Evolutionary conservation across 2,888 invertebrate genomes (phyloP), one percentile per base, ranked within the genome.

Genomic region (Drosophila histrio): DNA sequence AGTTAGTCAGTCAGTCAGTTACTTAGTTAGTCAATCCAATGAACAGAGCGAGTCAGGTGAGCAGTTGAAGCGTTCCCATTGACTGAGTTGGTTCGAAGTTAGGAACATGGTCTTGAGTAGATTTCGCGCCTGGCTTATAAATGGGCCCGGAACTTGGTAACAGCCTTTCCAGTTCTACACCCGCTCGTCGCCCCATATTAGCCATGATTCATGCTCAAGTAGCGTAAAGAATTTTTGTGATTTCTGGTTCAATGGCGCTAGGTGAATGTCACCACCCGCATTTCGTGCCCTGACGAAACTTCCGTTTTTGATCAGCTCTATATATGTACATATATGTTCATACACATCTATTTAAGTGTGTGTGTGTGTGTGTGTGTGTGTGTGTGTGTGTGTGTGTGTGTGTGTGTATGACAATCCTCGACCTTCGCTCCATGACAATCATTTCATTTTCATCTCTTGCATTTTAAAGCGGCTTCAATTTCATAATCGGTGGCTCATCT

Each of bases 201-300:
- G 6, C n/a, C 39, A 36, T 66, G 62, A 54, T 38, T 67, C 76
- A 71, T 81, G 81, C 61, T 71, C 83, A 81, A 61, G 44, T 26
- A 82, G 77, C 81, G 83, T 79, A 65, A 81, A 81, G 68, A 64
- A 71, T 62, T 67, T 66, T 61, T 79, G 71, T 82, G 86, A 70
- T 82, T 81, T 79, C 79, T 81, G 86, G 86, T 82, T 81, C 79
- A 81, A 81, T 81, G 81, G 83, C 68, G 70, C 26, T 39, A 58
- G 47, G n/a, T 65, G 69, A 74, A 74, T 73, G 74, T 73, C 74
- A 69, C 69, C 71, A 71, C 49, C 62, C 52, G 63, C 63, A 58
- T 63, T 69, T 67, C 9, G 49, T 38, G 19, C 15, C 32, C 63
- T 60, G 74, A 36, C 30, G 56, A 73, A 69, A 64, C 70, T 43